These are phyloP conservation scores for Clamator glandarius DNA, from an alignment of 2,797 vertebrate genomes.

Conservation along the genomic window DNA sequence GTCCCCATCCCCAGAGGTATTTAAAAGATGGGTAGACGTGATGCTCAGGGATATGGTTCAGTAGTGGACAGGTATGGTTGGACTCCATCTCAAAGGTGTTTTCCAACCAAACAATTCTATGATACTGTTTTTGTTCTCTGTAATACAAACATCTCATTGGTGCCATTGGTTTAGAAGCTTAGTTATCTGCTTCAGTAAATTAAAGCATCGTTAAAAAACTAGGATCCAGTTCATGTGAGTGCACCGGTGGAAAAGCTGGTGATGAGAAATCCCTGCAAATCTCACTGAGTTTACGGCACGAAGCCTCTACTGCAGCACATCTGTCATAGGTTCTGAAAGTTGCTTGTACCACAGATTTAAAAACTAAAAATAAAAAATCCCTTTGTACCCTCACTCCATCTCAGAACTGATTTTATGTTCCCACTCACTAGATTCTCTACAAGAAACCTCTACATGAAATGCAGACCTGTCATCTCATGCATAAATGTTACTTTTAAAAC, in stretches of 20 bases:
- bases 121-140: neutral
- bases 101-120: too few species aligned
- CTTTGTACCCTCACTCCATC: neutral
- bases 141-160: neutral
- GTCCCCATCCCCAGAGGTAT: too few species aligned
- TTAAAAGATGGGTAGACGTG: too few species aligned
- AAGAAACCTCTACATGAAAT: neutral
- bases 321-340: neutral
- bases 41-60: too few species aligned
- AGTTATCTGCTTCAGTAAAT: neutral
- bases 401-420: neutral
- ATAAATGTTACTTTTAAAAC: neutral
- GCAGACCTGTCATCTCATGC: neutral
- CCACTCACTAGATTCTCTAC: neutral
- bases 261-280: neutral
- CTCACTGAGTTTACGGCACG: neutral
- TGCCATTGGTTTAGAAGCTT: neutral
- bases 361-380: neutral
- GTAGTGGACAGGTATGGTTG: too few species aligned
- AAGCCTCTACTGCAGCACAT: neutral
- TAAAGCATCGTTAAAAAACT: neutral
- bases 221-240: neutral
- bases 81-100: too few species aligned
- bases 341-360: neutral
- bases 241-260: neutral